Evolutionary conservation across 2,797 vertebrate genomes (phyloP).

Genomic region (Acrossocheilus fasciatus): DNA sequence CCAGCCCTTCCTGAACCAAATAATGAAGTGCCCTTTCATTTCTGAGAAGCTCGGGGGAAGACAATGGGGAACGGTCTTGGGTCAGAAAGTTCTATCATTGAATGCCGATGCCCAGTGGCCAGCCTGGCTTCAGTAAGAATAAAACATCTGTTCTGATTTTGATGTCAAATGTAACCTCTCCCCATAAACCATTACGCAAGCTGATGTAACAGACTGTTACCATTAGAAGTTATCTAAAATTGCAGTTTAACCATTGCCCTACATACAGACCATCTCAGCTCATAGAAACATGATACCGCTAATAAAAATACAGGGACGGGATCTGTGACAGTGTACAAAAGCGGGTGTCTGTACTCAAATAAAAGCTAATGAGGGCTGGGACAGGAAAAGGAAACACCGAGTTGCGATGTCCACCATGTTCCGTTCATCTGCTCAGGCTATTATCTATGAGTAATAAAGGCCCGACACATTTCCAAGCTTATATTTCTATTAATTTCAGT

Average conservation of each 20-base stretch:
- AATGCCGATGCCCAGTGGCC: slow-evolving; percentile 42
- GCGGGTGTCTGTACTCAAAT: background rate
- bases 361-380: slow-evolving; percentile 40
- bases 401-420: slow-evolving; percentile 22
- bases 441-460: slow-evolving; percentile 13
- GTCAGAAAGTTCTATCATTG: slow-evolving; percentile 40
- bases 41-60: slow-evolving; percentile 56
- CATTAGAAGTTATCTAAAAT: background rate
- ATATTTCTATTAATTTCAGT: slow-evolving; percentile 9
- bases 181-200: slow-evolving; percentile 8
- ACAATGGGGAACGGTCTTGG: slow-evolving; percentile 54
- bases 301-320: slow-evolving; percentile 7
- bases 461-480: slow-evolving; percentile 15
- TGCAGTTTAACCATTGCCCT: background rate
- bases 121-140: slow-evolving; percentile 41
- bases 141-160: slow-evolving; percentile 17
- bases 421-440: slow-evolving; percentile 18
- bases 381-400: slow-evolving; percentile 20
- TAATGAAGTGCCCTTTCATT: slow-evolving; percentile 59
- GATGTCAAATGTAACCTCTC: slow-evolving; percentile 12
- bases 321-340: slow-evolving; percentile 1
- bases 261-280: background rate
- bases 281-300: background rate
- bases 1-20: slow-evolving; percentile 66
- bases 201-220: slow-evolving; percentile 9